Evolutionary conservation across 2,888 invertebrate species (phyloP).

Genomic region (Drosophila barbarae): DNA sequence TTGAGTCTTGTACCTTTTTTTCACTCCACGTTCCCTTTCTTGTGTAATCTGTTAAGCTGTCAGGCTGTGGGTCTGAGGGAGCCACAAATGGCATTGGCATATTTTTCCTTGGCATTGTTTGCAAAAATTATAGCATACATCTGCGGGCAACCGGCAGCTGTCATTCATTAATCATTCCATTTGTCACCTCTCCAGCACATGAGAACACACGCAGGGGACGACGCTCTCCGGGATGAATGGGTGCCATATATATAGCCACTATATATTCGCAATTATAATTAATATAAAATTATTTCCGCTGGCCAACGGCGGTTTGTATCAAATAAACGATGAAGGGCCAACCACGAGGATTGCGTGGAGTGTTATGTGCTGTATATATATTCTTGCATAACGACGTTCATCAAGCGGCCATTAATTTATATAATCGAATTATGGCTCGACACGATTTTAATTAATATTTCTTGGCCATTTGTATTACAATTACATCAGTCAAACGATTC

Average conservation of each 20-base stretch:
- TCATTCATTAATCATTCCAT: slow-evolving; percentile 59
- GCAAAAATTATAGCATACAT: slow-evolving; percentile 51
- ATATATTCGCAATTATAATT: slow-evolving; percentile 38
- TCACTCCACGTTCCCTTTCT: not conserved
- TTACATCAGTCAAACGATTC: slow-evolving; percentile 27
- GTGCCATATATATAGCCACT: slow-evolving; percentile 17
- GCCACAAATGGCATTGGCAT: slow-evolving; percentile 30
- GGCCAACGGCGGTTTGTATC: slow-evolving; percentile 19
- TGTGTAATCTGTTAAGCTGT: slow-evolving; percentile 31
- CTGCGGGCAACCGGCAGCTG: slow-evolving; percentile 41
- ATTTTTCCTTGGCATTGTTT: slow-evolving; percentile 23
- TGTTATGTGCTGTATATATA: not conserved
- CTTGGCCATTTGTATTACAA: slow-evolving; percentile 26
- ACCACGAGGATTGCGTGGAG: not conserved
- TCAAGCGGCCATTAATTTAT: slow-evolving; percentile 43
- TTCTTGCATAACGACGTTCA: slow-evolving; percentile 15
- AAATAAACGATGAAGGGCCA: slow-evolving; percentile 5
- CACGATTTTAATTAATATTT: slow-evolving; percentile 40
- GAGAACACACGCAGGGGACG: slow-evolving; percentile 1
- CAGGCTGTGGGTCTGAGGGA: slow-evolving; percentile 6
- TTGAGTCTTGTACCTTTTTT: not conserved
- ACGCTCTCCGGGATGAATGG: not conserved
- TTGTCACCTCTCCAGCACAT: slow-evolving; percentile 40
- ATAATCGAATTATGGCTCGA: slow-evolving; percentile 38
- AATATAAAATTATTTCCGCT: slow-evolving; percentile 22